Percentiles rank a stretch among this genome's conserved stretches.
Evolutionary conservation across 2,113 vertebrate genomes (phyloP).

Genomic region (Actenoides lindsayi): DNA sequence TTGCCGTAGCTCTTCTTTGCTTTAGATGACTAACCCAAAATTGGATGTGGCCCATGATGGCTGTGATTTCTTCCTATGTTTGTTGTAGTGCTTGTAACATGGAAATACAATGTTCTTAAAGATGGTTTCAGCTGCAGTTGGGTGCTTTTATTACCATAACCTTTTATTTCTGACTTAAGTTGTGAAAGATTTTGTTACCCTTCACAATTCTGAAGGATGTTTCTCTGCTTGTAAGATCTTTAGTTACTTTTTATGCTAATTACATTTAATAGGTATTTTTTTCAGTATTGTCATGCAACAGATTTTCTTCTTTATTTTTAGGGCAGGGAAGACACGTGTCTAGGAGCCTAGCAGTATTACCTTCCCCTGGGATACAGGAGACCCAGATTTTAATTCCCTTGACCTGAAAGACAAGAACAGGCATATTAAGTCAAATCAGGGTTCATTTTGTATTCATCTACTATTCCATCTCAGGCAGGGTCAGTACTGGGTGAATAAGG

Average conservation of each 20-base stretch:
- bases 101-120: background rate
- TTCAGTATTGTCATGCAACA: background rate
- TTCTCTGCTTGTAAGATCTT: background rate
- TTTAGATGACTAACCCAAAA: slow-evolving; percentile 3
- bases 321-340: background rate
- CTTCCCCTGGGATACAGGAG: background rate
- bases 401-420: background rate
- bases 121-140: background rate
- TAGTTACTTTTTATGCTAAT: background rate
- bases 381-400: background rate
- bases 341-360: background rate
- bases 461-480: background rate
- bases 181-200: background rate
- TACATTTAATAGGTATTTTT: background rate
- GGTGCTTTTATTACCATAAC: background rate
- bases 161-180: background rate
- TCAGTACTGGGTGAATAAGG: background rate
- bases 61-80: background rate
- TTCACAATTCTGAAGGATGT: background rate
- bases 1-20: background rate
- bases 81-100: background rate
- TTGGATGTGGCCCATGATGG: background rate
- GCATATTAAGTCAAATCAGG: background rate
- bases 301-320: background rate
- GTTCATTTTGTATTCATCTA: background rate